These are phyloP conservation scores for Eufriesea mexicana DNA, from an alignment of 1,140 invertebrate genomes.

Conservation along the genomic window DNA sequence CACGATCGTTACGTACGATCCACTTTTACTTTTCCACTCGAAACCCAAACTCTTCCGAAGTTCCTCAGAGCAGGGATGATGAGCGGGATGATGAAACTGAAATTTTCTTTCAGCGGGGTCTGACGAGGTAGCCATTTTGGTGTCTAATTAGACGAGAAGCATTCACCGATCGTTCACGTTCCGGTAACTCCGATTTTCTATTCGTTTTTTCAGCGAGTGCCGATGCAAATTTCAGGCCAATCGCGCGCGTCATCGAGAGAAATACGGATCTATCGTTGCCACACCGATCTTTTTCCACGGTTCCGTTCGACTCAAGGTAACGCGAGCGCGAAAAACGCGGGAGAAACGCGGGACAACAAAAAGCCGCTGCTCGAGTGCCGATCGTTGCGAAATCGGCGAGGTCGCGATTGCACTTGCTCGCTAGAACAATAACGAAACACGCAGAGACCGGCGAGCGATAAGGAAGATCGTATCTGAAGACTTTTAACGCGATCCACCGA, in stretches of 20 bases:
- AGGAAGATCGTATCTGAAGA: background rate
- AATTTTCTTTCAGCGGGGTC: no score
- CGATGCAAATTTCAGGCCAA: background rate
- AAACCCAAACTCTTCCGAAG: no score
- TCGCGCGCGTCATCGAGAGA: background rate
- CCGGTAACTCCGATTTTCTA: no score
- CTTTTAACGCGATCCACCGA: background rate
- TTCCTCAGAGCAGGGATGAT: no score
- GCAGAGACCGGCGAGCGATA: background rate
- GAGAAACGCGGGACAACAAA: conserved; percentile 8
- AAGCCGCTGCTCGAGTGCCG: background rate
- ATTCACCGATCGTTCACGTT: no score
- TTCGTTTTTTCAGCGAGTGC: no score
- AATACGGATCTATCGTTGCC: background rate
- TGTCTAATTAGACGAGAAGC: no score
- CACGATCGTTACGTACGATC: background rate
- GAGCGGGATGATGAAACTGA: no score
- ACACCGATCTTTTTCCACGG: background rate
- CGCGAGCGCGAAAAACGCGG: conserved; percentile 13
- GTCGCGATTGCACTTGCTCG: conserved; percentile 19
- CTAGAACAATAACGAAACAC: conserved; percentile 27
- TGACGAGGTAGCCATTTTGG: no score
- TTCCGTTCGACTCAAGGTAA: conserved; percentile 12
- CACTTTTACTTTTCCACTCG: background rate
- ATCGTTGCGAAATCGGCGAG: conserved; percentile 19